Conservation (phyloP, 1,140 invertebrate genomes). For the Brachystomella parvula region DNA sequence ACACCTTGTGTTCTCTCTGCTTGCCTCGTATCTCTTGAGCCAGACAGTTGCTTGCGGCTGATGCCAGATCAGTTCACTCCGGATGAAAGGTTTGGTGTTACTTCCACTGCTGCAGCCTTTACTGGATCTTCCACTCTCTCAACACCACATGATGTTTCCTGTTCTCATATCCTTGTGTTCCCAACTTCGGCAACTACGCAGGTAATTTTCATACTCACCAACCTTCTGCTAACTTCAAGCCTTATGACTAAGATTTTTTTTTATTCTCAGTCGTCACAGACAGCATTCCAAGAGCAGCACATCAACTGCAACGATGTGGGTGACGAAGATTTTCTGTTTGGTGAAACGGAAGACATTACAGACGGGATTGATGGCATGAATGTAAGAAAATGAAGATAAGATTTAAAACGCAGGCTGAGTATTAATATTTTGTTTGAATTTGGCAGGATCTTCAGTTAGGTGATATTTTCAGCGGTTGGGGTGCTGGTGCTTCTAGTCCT, state of each 20-base stretch:
- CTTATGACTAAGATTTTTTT: slow-evolving; percentile 10
- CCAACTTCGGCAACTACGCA: slow-evolving; percentile 94
- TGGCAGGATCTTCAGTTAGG: slow-evolving; percentile 48
- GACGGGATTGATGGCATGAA: slow-evolving; percentile 64
- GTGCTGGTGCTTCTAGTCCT: slow-evolving; percentile 53
- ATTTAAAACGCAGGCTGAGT: neutral
- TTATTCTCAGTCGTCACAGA: slow-evolving; percentile 65
- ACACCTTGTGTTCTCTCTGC: slow-evolving; percentile 89
- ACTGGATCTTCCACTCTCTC: slow-evolving; percentile 67
- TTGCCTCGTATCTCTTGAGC: slow-evolving; percentile 92
- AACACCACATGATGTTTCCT: slow-evolving; percentile 87
- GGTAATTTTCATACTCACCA: no score
- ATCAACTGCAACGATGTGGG: slow-evolving; percentile 64
- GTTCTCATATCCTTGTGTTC: slow-evolving; percentile 97
- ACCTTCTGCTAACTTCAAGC: slow-evolving; percentile 6
- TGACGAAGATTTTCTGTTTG: slow-evolving; percentile 63
- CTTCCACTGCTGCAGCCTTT: slow-evolving; percentile 48
- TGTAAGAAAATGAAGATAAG: slow-evolving; percentile 37
- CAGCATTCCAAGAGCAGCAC: slow-evolving; percentile 72
- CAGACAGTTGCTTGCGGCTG: slow-evolving; percentile 82
- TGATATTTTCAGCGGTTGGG: slow-evolving; percentile 62
- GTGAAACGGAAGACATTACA: slow-evolving; percentile 61
- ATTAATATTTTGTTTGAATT: slow-evolving; percentile 6
- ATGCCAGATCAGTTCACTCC: slow-evolving; percentile 92
- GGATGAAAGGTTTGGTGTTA: slow-evolving; percentile 70